Evolutionary conservation across 2,888 invertebrate genomes (phyloP), one percentile per base, ranked within the genome.

Genomic region (Luffia ferchaultella): DNA sequence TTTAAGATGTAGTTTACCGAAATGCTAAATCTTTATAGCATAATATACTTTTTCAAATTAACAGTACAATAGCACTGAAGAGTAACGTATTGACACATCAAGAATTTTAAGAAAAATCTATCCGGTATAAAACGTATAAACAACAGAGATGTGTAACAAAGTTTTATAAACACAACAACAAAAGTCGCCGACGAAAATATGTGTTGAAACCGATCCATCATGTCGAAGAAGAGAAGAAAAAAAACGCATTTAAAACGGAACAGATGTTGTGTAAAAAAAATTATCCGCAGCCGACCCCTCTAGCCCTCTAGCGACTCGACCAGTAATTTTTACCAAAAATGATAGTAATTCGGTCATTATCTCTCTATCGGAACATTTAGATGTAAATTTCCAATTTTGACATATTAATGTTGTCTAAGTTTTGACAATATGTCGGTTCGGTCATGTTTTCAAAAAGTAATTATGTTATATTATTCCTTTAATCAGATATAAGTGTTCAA

Each of bases 121-220:
- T 12, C 30, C 30, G 30, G 3, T 12, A 30, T 30, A 30, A 30
- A 30, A 30, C 30, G 30, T 30, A 30, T 30, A 30, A 30, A 30
- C 30, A 30, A 30, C 30, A 30, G 30, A 30, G 12, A 30, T 12
- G 30, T 30, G 30, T 12, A 30, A 30, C 30, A 30, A 3, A 12
- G 30, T 30, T 30, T 30, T 73, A 75, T 82, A 82, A 82, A 82
- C 70, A 71, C 63, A 67, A 65, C 75, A 76, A 79, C 82, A 82
- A 82, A 82, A 78, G 71, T 30, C 62, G 68, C 82, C 82, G 82
- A 74, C 78, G 70, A 70, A 12, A 30, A 68, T 78, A 76, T 68
- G 78, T 75, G 82, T 83, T 82, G 82, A 82, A 82, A 82, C 83
- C 82, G 80, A 83, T 83, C 82, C 79, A 82, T 83, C 83, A 82